Conservation (phyloP, 2,888 invertebrate species). For the Dicroscelio sp. region DNA sequence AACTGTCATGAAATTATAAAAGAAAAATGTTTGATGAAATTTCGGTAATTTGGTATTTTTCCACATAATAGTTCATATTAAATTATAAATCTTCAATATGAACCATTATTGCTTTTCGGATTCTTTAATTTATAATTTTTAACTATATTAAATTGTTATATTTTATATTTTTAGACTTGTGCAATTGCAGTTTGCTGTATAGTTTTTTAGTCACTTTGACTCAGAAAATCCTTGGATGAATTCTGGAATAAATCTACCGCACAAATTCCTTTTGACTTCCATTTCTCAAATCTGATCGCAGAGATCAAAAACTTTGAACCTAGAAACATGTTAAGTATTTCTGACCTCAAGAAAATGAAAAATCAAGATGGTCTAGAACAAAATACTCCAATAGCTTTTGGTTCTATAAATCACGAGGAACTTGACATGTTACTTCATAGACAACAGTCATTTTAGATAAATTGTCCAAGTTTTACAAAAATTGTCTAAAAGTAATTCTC, state of each 20-base stretch:
- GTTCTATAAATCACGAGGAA: constrained; percentile 90
- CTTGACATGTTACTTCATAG: constrained; percentile 89
- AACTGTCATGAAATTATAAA: too few species aligned
- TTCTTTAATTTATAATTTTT: too few species aligned
- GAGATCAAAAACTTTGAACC: constrained; percentile 86
- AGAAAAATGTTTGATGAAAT: too few species aligned
- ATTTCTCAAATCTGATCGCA: constrained; percentile 81
- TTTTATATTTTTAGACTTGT: constrained; percentile 92
- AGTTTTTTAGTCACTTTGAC: constrained; percentile 92
- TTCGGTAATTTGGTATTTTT: too few species aligned
- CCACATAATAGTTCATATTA: too few species aligned
- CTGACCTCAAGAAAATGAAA: background rate
- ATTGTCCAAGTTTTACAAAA: too few species aligned
- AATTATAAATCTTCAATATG: background rate
- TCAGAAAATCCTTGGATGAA: constrained; percentile 87
- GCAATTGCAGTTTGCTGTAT: constrained; percentile 93
- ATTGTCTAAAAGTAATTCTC: too few species aligned
- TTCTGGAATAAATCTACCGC: constrained; percentile 80
- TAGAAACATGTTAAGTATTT: constrained; percentile 69
- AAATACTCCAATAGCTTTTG: constrained; percentile 80
- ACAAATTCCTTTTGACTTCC: constrained; percentile 63
- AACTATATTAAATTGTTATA: background rate
- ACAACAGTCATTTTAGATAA: constrained; percentile 73
- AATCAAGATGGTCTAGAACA: background rate
- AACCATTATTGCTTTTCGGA: too few species aligned